A percentile compares a stretch with the other conserved stretches of the same genome.
Conservation (phyloP, 92 coral and sea anemone genomes). For the Umimayanthus chanpuru region DNA sequence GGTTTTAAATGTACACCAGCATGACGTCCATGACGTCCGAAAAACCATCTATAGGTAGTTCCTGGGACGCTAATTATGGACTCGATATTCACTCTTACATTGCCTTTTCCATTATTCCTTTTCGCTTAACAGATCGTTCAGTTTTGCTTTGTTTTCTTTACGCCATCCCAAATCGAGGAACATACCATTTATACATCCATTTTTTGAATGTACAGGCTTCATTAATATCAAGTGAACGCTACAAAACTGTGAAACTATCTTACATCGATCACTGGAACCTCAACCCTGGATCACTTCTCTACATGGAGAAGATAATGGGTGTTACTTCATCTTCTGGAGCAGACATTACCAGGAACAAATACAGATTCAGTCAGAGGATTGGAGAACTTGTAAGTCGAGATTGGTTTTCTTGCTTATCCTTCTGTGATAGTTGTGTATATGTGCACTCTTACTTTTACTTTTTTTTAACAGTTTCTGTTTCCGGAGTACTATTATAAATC, state of each 20-base stretch:
- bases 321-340: not conserved
- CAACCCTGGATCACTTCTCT: slow-evolving; percentile 10
- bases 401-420: not conserved
- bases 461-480: too few species aligned
- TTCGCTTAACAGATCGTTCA: not conserved
- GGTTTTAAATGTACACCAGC: too few species aligned
- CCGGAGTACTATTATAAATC: too few species aligned
- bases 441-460: too few species aligned
- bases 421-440: not conserved
- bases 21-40: too few species aligned
- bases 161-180: not conserved
- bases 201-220: not conserved
- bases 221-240: too few species aligned
- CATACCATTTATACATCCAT: too few species aligned
- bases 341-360: not conserved
- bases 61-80: too few species aligned
- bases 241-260: not conserved
- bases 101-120: too few species aligned
- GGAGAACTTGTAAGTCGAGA: slow-evolving; percentile 6
- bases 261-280: slow-evolving; percentile 18
- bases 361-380: not conserved
- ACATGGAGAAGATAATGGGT: not conserved
- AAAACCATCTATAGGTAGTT: too few species aligned
- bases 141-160: not conserved
- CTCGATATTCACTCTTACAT: too few species aligned